phyloP scores from a whole-genome alignment of 1,140 invertebrate genomes.

The Aphidius gifuensis region DNA sequence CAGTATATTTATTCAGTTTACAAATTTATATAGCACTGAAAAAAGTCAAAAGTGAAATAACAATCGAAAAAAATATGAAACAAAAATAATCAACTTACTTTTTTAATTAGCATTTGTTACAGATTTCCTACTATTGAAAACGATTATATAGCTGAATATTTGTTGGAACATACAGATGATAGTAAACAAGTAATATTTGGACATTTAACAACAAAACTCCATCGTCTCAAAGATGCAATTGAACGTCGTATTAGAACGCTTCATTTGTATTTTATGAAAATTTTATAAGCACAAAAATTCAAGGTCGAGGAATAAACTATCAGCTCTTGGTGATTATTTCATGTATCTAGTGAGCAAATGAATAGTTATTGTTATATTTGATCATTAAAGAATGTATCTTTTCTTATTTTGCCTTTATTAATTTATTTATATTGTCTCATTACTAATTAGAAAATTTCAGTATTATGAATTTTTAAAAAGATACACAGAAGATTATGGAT shows the following conservation, averaged over 20 bases:
- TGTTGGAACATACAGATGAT: conserved; percentile 29
- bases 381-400: too few relatives aligned
- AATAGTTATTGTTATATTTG: too few relatives aligned
- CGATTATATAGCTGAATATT: conserved; percentile 33
- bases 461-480: too few relatives aligned
- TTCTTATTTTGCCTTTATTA: too few relatives aligned
- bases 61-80: neutral
- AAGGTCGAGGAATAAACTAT: too few relatives aligned
- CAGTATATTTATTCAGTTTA: conserved; percentile 43
- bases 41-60: conserved; percentile 36
- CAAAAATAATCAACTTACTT: conserved; percentile 3
- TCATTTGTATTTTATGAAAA: too few relatives aligned
- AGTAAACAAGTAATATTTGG: conserved; percentile 32
- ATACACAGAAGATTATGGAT: too few relatives aligned
- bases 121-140: conserved; percentile 37
- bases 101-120: conserved; percentile 9
- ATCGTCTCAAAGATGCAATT: conserved; percentile 42
- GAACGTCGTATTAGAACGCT: conserved; percentile 47
- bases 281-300: too few relatives aligned
- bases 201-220: conserved; percentile 39
- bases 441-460: too few relatives aligned
- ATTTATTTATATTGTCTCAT: too few relatives aligned
- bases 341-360: too few relatives aligned
- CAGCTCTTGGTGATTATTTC: too few relatives aligned
- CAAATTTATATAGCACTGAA: conserved; percentile 28